Evolutionary conservation across 2,888 invertebrate genomes (phyloP).

Genomic region (Idaea straminata): DNA sequence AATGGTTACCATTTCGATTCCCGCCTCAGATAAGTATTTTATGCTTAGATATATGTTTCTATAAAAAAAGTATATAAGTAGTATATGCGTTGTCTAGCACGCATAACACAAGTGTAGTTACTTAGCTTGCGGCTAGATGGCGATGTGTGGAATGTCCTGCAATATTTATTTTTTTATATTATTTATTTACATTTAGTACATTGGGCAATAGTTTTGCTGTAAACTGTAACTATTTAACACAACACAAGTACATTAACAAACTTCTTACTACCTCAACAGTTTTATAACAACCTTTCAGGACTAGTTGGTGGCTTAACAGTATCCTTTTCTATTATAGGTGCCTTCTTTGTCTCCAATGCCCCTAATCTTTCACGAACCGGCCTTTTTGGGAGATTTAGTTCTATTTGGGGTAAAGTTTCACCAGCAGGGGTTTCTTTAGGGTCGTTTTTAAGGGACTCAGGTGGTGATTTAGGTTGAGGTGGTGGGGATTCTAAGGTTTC

Average conservation of each 20-base stretch:
- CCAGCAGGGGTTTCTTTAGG: constrained; percentile 35
- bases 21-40: too few species aligned
- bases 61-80: too few species aligned
- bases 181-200: too few species aligned
- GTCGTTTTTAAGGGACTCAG: constrained; percentile 22
- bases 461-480: constrained; percentile 18
- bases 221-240: constrained; percentile 5
- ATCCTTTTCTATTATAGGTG: constrained; percentile 41
- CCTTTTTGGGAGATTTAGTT: constrained; percentile 72
- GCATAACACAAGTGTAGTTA: too few species aligned
- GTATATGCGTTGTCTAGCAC: too few species aligned
- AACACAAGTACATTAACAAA: constrained; percentile 12
- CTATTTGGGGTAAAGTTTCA: constrained; percentile 68
- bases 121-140: too few species aligned
- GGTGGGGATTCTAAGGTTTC: constrained; percentile 16
- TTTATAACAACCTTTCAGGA: constrained; percentile 71
- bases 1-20: too few species aligned
- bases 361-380: constrained; percentile 71
- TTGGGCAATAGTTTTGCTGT: too few species aligned
- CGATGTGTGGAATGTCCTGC: too few species aligned
- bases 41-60: too few species aligned
- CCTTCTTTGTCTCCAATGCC: constrained; percentile 44
- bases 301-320: constrained; percentile 44
- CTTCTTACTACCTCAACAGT: constrained; percentile 59
- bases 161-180: too few species aligned